Conservation (phyloP, 2,888 invertebrate genomes). For the Crepidodera aurea region DNA sequence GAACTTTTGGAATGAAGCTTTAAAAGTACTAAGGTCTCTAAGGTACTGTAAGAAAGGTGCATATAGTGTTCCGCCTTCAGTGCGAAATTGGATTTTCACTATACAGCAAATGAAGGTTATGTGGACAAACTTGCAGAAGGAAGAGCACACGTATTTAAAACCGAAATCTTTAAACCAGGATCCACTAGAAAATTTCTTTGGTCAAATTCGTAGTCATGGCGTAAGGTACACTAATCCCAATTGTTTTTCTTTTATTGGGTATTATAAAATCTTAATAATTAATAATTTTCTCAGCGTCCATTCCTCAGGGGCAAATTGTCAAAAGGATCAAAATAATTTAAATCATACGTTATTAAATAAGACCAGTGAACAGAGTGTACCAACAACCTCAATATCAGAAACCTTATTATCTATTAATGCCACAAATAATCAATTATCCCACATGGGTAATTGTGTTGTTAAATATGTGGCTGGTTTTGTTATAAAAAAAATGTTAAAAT, state of each 20-base stretch:
- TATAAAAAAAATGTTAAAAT: not conserved
- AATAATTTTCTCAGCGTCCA: slow-evolving; percentile 39
- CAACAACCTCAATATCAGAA: not conserved
- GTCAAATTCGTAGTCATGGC: slow-evolving; percentile 38
- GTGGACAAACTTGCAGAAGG: slow-evolving; percentile 30
- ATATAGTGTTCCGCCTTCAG: slow-evolving; percentile 30
- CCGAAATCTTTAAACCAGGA: slow-evolving; percentile 40
- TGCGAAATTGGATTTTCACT: slow-evolving; percentile 37
- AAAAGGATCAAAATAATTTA: slow-evolving; percentile 30
- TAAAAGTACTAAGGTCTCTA: slow-evolving; percentile 6
- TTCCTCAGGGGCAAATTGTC: slow-evolving; percentile 37
- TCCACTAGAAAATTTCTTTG: slow-evolving; percentile 43
- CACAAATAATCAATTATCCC: not conserved
- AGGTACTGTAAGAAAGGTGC: slow-evolving; percentile 16
- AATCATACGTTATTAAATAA: not conserved
- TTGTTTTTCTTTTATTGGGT: slow-evolving; percentile 24
- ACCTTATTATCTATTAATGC: not conserved
- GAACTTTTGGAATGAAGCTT: slow-evolving; percentile 20
- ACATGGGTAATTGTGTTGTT: slow-evolving; percentile 6
- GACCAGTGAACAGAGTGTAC: not conserved
- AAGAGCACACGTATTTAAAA: slow-evolving; percentile 33
- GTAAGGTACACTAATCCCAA: slow-evolving; percentile 37
- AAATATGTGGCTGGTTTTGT: slow-evolving; percentile 2
- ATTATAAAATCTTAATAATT: slow-evolving; percentile 37
- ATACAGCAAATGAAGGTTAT: slow-evolving; percentile 32